These are phyloP conservation scores for Varanus komodoensis DNA, from an alignment of 2,113 vertebrate genomes.

Conservation along the genomic window DNA sequence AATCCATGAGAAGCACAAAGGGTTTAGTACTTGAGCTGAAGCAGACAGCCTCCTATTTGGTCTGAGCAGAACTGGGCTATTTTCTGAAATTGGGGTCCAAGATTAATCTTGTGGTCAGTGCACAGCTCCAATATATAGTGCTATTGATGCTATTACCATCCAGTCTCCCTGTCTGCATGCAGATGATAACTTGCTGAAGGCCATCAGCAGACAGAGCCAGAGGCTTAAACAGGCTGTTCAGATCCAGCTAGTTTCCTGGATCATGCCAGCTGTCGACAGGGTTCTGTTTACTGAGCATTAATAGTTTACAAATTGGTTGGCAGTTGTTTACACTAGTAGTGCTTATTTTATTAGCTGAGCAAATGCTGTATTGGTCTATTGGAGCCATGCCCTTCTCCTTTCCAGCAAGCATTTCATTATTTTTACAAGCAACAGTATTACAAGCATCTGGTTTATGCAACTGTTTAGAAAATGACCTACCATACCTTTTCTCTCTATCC, in stretches of 20 bases:
- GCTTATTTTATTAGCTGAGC: slow-evolving; percentile 21
- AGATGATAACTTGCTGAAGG: neutral
- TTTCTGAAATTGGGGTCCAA: neutral
- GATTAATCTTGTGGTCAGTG: neutral
- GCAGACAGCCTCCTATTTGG: too few relatives aligned
- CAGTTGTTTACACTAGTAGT: neutral
- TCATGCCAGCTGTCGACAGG: neutral
- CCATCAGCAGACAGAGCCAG: neutral
- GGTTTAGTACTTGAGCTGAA: too few relatives aligned
- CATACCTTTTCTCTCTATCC: neutral
- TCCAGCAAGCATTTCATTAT: slow-evolving; percentile 25
- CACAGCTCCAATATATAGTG: neutral
- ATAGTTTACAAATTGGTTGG: slow-evolving; percentile 17
- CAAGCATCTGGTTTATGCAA: slow-evolving; percentile 11
- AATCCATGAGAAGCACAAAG: too few relatives aligned
- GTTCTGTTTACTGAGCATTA: neutral
- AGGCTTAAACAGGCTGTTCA: neutral
- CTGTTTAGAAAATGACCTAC: neutral
- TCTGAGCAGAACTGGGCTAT: too few relatives aligned
- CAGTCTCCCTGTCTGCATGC: neutral
- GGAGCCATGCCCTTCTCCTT: slow-evolving; percentile 18
- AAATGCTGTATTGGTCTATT: slow-evolving; percentile 13
- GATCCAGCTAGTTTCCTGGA: neutral
- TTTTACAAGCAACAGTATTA: slow-evolving; percentile 23
- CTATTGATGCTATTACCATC: neutral